A percentile compares a stretch with the other conserved stretches of the same genome.
Evolutionary conservation across 2,113 vertebrate species (phyloP).

Genomic region (Mugil cephalus): DNA sequence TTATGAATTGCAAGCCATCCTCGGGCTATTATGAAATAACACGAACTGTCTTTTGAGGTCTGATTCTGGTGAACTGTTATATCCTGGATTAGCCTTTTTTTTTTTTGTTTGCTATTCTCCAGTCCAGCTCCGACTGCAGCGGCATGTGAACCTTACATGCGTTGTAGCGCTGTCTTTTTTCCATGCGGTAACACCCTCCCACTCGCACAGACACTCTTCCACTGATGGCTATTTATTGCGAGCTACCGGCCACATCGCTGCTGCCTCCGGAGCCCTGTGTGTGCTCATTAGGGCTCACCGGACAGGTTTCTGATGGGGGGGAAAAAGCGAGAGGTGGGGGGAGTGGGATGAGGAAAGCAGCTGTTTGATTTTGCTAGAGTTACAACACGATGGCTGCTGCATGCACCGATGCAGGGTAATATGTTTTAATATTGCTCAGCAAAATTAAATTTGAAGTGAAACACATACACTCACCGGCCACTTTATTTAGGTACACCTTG

Average conservation of each 20-base stretch:
- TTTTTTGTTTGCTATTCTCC: background rate
- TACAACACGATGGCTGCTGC: conserved; percentile 27
- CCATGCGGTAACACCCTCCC: conserved; percentile 37
- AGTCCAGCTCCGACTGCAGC: conserved; percentile 27
- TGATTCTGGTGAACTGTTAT: background rate
- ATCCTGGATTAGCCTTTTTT: background rate
- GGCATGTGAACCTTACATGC: conserved; percentile 38
- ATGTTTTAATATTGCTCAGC: background rate
- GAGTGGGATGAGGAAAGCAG: conserved; percentile 15
- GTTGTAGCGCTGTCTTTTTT: conserved; percentile 51
- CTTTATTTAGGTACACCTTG: no score
- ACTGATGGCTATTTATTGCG: conserved; percentile 24
- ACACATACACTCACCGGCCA: no score
- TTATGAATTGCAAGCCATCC: conserved; percentile 2
- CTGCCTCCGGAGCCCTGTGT: conserved; percentile 52
- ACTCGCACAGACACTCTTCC: conserved; percentile 16
- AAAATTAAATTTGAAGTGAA: background rate
- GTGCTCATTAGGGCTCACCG: conserved; percentile 63
- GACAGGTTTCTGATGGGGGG: conserved; percentile 41
- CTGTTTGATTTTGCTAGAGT: conserved; percentile 36
- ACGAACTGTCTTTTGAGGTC: background rate
- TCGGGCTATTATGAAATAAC: conserved; percentile 10
- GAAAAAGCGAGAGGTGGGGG: conserved; percentile 17
- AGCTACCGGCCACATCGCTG: conserved; percentile 59
- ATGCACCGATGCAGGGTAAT: background rate